Evolutionary conservation across 2,888 invertebrate species (phyloP), one percentile per base, ranked within the genome.

Genomic region (Lasioglossum calceatum): DNA sequence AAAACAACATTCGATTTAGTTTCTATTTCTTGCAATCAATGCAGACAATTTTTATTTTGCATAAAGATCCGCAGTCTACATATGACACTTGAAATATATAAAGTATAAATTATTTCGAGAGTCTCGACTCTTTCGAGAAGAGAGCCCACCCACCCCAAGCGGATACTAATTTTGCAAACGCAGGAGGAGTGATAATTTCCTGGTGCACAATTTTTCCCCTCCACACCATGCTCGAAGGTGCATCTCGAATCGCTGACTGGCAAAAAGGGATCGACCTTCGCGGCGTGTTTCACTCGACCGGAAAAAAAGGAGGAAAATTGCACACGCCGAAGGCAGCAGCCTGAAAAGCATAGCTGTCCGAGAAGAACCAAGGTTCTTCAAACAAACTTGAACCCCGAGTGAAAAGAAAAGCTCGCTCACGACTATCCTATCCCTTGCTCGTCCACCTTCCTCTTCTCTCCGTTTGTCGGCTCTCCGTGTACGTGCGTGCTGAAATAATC

Each of bases 401-500:
- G 82, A 77, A 70, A 81, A 81, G 81, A 81, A 81, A 85, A 81
- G 78, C 78, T 54, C 71, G 84, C 58, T 71, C 72, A 32, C 85
- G 64, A 16, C 5, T 67, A 47, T 61, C 79, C 74, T 27, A 0
- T 61, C 12, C 27, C 14, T 27, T n/a, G 32, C 39, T 54, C 64
- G 73, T 71, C 79, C 44, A 61, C 44, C 74, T 83, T 54, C 54
- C 80, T 54, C 23, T 83, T 74, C 77, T 76, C 79, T 70, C 61
- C 75, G 67, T 79, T 77, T 84, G 67, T 36, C 78, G 85, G 32
- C 64, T 42, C 4, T 64, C 4, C 64, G 36, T 72, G 27, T 81
- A 58, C 77, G 79, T 42, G 78, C 81, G 73, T 64, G 77, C 79
- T 61, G 75, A 81, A 90, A 88, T 90, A 88, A 90, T 90, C 90